phyloP scores from a whole-genome alignment of 2,888 invertebrate species.

The Eupithecia abbreviata region DNA sequence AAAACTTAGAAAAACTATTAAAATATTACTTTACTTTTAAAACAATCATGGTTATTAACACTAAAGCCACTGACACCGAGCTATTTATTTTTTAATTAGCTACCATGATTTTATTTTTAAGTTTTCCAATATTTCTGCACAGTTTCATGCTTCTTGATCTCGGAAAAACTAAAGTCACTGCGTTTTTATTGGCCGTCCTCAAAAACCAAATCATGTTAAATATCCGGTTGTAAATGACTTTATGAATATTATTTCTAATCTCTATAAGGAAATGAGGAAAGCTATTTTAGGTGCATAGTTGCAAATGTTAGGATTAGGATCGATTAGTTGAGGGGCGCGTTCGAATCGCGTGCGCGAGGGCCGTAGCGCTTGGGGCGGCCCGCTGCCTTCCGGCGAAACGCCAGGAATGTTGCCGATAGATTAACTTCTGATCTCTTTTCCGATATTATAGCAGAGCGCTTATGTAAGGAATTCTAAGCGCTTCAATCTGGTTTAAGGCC shows the following conservation, averaged over 20 bases:
- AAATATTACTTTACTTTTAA: too few relatives aligned
- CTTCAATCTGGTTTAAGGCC: slow-evolving; percentile 79
- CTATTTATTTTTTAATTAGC: too few relatives aligned
- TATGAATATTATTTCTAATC: background rate
- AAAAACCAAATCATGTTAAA: too few relatives aligned
- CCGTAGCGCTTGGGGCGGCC: slow-evolving; percentile 60
- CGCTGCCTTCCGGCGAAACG: slow-evolving; percentile 82
- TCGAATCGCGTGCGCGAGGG: slow-evolving; percentile 72
- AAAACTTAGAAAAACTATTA: background rate
- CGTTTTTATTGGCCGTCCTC: too few relatives aligned
- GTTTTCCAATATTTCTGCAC: too few relatives aligned
- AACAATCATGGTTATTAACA: too few relatives aligned
- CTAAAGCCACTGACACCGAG: too few relatives aligned
- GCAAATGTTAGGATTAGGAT: slow-evolving; percentile 71
- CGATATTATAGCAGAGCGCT: slow-evolving; percentile 80
- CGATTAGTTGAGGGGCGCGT: slow-evolving; percentile 71
- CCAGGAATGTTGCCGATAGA: slow-evolving; percentile 83
- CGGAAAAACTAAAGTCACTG: too few relatives aligned
- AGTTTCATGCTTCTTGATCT: too few relatives aligned
- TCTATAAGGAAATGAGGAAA: slow-evolving; percentile 27
- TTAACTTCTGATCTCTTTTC: slow-evolving; percentile 84
- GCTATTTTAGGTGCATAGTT: slow-evolving; percentile 60
- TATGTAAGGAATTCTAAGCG: slow-evolving; percentile 81
- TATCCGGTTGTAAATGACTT: too few relatives aligned
- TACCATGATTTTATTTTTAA: too few relatives aligned